Base-by-base conservation (phyloP, 2,797 vertebrate genomes). In the Gymnodraco acuticeps region DNA sequence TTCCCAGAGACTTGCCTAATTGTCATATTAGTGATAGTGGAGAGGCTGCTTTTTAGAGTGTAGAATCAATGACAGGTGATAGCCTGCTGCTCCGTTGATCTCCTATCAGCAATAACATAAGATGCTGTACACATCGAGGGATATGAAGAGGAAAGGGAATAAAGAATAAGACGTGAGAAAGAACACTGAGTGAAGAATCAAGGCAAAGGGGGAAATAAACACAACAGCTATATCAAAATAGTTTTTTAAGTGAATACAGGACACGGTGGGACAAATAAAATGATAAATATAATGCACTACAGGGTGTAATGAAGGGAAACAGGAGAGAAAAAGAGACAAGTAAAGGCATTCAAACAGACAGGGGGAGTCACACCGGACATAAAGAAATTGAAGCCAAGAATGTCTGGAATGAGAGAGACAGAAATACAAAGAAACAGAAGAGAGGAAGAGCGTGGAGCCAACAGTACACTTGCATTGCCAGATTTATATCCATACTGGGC, bases 381-480 rank as follows among this genome's bases (percentile, higher is more conserved):
- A 82, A 20, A 74, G 60, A 77, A 75, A 88, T 61, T 10, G 50
- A 89, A 83, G 90, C 92, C 89, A 88, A 88, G 87, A 91, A 92
- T 91, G 78, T 76, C 60, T 7, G 59, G 85, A 90, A 90, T 89
- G 84, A 88, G 68, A 77, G 62, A 80, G 53, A 70, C 68, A 77
- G 82, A 83, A 78, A 86, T 56, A 80, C 62, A 84, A 80, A 84
- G 82, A 82, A 66, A 59, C 64, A 84, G 80, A 87, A 23, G 70
- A 87, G 56, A 77, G 68, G 75, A 85, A 84, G 72, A 88, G 76
- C 70, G 70, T 2, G n/a, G 70, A 89, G 88, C 83, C 85, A 85
- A 77, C 54, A 56, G 65, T 66, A 54, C 63, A 68, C 43, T 62
- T n/a, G 67, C 73, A 42, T 47, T 80, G 67, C 75, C 86, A 90